These are phyloP conservation scores for Actinernus sp. DNA, from an alignment of 92 coral and sea anemone species.

Conservation along the genomic window DNA sequence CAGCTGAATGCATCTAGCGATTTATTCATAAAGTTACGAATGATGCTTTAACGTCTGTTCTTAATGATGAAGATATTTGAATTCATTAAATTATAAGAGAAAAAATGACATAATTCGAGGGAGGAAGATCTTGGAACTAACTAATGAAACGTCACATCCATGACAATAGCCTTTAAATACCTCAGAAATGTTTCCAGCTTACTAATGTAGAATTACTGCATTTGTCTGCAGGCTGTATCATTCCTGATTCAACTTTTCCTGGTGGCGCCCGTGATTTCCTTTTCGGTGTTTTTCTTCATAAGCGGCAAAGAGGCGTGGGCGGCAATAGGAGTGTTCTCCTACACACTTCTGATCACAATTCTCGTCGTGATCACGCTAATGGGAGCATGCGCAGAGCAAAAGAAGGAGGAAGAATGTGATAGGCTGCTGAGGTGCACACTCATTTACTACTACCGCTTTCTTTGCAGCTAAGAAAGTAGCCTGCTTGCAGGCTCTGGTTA, in stretches of 20 bases:
- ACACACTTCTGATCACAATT: neutral
- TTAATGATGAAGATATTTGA: too few species aligned
- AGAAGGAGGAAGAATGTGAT: neutral
- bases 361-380: neutral
- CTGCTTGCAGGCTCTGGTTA: too few species aligned
- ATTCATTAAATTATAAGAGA: too few species aligned
- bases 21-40: too few species aligned
- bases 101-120: too few species aligned
- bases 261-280: neutral
- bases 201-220: neutral
- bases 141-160: too few species aligned
- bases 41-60: too few species aligned
- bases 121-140: too few species aligned
- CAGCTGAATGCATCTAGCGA: too few species aligned
- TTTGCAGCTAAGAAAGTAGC: too few species aligned
- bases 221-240: neutral
- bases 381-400: neutral
- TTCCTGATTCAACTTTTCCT: neutral
- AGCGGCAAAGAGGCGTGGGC: neutral
- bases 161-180: neutral
- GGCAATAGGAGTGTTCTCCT: neutral
- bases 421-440: neutral
- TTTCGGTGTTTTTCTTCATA: neutral
- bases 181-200: neutral
- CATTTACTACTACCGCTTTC: too few species aligned